phyloP scores from a whole-genome alignment of 2,113 vertebrate genomes.

The Patagioenas fasciata region DNA sequence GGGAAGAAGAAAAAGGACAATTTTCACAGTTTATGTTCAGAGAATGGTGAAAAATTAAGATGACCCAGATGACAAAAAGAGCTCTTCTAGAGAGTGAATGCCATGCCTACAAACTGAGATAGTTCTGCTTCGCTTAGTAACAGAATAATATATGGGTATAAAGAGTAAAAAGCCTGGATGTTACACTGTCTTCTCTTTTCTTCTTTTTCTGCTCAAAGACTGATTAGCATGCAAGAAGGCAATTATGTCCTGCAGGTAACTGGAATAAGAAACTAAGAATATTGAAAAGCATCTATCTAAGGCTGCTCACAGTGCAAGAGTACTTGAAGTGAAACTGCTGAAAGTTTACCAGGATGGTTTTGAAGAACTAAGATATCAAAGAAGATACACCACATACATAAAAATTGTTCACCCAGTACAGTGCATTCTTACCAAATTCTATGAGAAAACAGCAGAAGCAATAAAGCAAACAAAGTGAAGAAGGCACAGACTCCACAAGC shows the following conservation, averaged over 20 bases:
- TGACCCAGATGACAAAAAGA: neutral
- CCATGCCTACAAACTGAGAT: neutral
- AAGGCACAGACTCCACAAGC: neutral
- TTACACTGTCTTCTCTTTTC: neutral
- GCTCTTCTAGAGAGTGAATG: neutral
- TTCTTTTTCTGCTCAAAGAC: neutral
- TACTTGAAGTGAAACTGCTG: neutral
- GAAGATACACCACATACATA: neutral
- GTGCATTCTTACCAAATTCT: neutral
- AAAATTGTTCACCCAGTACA: neutral
- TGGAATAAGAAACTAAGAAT: neutral
- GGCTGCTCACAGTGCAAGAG: neutral
- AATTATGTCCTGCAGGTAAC: neutral
- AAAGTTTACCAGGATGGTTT: neutral
- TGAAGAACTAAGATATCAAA: neutral
- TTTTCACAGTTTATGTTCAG: neutral
- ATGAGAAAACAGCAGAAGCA: neutral
- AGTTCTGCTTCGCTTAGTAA: neutral
- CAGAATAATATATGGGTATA: neutral
- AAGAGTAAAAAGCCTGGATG: neutral
- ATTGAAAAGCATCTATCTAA: neutral
- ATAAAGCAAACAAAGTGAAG: neutral
- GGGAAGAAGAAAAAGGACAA: neutral
- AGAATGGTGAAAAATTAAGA: neutral
- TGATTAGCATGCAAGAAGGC: neutral